Evolutionary conservation across 2,888 invertebrate species (phyloP).

Genomic region (Synanthedon tipuliformis): DNA sequence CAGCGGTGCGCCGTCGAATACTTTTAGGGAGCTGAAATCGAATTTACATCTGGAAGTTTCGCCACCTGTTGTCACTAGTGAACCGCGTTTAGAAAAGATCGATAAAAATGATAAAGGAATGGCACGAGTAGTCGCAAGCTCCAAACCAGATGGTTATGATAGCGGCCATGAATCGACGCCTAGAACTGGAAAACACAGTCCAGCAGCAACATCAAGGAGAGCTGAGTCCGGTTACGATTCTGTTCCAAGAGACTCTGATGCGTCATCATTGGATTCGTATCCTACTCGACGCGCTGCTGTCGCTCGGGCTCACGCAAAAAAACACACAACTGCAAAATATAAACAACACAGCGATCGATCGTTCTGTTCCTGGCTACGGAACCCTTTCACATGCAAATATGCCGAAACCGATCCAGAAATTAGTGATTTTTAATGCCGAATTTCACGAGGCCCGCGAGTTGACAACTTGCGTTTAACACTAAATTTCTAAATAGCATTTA

Average conservation of each 20-base stretch:
- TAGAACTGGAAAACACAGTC: slow-evolving; percentile 83
- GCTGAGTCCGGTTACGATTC: slow-evolving; percentile 94
- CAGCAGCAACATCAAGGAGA: slow-evolving; percentile 80
- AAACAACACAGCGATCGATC: slow-evolving; percentile 79
- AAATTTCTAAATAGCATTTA: slow-evolving; percentile 31
- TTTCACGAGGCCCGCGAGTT: background rate
- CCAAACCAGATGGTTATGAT: slow-evolving; percentile 82
- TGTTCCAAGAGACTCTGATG: slow-evolving; percentile 88
- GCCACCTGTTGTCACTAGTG: slow-evolving; percentile 69
- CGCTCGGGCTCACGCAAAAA: slow-evolving; percentile 60
- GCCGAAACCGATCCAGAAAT: slow-evolving; percentile 78
- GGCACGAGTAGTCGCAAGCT: slow-evolving; percentile 74
- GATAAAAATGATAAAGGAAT: slow-evolving; percentile 74
- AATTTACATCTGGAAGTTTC: slow-evolving; percentile 60
- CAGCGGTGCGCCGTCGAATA: slow-evolving; percentile 72
- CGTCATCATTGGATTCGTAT: slow-evolving; percentile 85
- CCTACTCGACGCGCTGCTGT: slow-evolving; percentile 62
- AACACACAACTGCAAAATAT: slow-evolving; percentile 72
- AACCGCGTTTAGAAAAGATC: slow-evolving; percentile 71
- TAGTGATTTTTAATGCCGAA: slow-evolving; percentile 67
- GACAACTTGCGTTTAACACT: slow-evolving; percentile 8
- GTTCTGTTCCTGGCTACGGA: slow-evolving; percentile 80
- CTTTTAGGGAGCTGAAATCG: slow-evolving; percentile 70
- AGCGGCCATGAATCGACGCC: slow-evolving; percentile 88
- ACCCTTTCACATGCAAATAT: slow-evolving; percentile 82